Evolutionary conservation across 2,797 vertebrate genomes (phyloP).

Genomic region (Myotis findleyi): DNA sequence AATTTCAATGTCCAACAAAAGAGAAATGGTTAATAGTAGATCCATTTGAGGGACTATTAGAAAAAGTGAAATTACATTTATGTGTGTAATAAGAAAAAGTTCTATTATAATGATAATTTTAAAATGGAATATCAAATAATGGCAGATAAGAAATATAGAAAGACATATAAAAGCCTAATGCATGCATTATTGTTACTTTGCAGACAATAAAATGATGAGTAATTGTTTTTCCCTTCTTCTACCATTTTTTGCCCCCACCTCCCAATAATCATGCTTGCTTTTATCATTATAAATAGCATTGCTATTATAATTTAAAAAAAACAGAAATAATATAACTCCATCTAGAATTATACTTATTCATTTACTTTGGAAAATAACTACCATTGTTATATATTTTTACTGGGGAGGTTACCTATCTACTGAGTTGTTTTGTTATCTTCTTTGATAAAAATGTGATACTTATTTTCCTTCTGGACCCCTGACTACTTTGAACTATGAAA

Average conservation of each 20-base stretch:
- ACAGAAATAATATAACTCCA: neutral
- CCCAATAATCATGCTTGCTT: neutral
- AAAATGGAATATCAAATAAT: slow-evolving; percentile 45
- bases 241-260: neutral
- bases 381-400: neutral
- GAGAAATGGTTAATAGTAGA: slow-evolving; percentile 39
- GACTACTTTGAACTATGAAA: neutral
- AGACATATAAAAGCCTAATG: neutral
- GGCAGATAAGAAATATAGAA: neutral
- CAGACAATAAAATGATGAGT: neutral
- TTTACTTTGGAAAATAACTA: neutral
- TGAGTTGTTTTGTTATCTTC: slow-evolving; percentile 11
- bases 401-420: neutral
- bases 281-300: slow-evolving; percentile 44
- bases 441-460: slow-evolving; percentile 7
- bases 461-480: neutral
- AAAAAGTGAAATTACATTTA: slow-evolving; percentile 42
- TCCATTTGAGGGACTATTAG: slow-evolving; percentile 45
- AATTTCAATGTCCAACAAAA: slow-evolving; percentile 59
- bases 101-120: slow-evolving; percentile 44
- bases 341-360: neutral
- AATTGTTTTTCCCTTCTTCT: neutral
- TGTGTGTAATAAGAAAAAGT: slow-evolving; percentile 47
- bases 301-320: slow-evolving; percentile 23
- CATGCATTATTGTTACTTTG: slow-evolving; percentile 1